These are phyloP conservation scores for Ptychoptera contaminata DNA, from an alignment of 2,888 invertebrate genomes.

Conservation along the genomic window DNA sequence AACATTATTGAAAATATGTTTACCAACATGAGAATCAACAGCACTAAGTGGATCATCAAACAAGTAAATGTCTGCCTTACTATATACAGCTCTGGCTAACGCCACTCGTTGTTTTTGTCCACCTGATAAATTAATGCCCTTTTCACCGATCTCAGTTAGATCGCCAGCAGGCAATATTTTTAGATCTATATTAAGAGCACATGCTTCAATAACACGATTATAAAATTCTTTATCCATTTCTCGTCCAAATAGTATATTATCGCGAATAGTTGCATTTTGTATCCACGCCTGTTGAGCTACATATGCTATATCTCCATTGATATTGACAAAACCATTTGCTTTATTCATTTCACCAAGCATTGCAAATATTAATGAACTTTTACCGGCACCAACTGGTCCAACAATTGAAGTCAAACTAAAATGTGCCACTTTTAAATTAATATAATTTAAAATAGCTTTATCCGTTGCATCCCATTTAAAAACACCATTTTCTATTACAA, in stretches of 20 bases:
- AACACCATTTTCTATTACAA: constrained; percentile 29
- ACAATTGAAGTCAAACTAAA: constrained; percentile 29
- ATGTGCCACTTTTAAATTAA: constrained; percentile 20
- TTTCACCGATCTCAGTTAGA: constrained; percentile 39
- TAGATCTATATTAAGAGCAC: constrained; percentile 33
- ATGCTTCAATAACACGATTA: constrained; percentile 22
- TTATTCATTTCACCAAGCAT: constrained; percentile 33
- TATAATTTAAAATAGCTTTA: constrained; percentile 17
- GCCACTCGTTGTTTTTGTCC: constrained; percentile 63
- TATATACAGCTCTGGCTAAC: constrained; percentile 33
- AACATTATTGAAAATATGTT: constrained; percentile 41
- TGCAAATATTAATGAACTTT: constrained; percentile 32
- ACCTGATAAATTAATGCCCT: constrained; percentile 41
- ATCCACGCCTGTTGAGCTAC: constrained; percentile 40
- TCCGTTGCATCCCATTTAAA: constrained; percentile 33
- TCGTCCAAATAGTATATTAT: constrained; percentile 35
- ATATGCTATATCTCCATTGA: constrained; percentile 33
- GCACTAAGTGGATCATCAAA: constrained; percentile 43
- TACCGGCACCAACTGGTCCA: constrained; percentile 32
- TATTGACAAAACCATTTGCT: constrained; percentile 16
- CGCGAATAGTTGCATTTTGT: constrained; percentile 33
- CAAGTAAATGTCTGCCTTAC: constrained; percentile 33
- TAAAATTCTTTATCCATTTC: constrained; percentile 21
- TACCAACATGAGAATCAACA: constrained; percentile 48
- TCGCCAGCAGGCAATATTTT: constrained; percentile 36